A percentile compares a stretch with the other conserved stretches of the same genome.
Evolutionary conservation across 1,140 invertebrate species (phyloP).

Genomic region (Sminthurinus signatus): DNA sequence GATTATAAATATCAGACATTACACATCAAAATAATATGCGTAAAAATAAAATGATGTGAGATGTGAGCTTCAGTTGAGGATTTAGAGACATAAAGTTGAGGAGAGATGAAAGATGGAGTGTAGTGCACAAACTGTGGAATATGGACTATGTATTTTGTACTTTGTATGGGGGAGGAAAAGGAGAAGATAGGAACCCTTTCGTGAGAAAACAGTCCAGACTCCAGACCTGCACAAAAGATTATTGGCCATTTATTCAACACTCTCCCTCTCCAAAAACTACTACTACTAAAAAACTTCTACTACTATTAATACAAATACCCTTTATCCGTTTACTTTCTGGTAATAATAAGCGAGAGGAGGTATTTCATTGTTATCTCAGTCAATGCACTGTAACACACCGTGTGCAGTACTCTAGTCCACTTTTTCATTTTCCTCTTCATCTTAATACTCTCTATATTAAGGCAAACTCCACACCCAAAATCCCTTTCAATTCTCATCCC

Average conservation of each 20-base stretch:
- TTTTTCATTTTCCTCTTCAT: too few relatives aligned
- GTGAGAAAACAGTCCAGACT: neutral
- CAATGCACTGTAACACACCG: neutral
- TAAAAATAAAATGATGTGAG: neutral
- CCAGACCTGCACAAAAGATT: conserved; percentile 3
- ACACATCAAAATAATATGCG: conserved; percentile 10
- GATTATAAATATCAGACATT: neutral
- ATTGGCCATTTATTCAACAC: conserved; percentile 9
- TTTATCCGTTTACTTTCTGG: neutral
- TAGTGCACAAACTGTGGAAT: too few relatives aligned
- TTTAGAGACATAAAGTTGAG: too few relatives aligned
- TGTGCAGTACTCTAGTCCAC: neutral
- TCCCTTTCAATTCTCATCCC: too few relatives aligned
- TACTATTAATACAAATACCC: too few relatives aligned
- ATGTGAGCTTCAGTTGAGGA: too few relatives aligned
- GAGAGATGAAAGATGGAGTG: too few relatives aligned
- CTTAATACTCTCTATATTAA: too few relatives aligned
- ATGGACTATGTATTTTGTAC: too few relatives aligned
- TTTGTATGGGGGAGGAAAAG: neutral
- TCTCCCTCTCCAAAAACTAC: too few relatives aligned
- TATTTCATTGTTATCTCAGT: conserved; percentile 3
- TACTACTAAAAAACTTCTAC: too few relatives aligned
- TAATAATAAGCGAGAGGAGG: neutral
- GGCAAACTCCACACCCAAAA: neutral
- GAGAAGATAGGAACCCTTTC: neutral